Evolutionary conservation across 2,113 vertebrate genomes (phyloP).

Genomic region (Pyrgilauda ruficollis): DNA sequence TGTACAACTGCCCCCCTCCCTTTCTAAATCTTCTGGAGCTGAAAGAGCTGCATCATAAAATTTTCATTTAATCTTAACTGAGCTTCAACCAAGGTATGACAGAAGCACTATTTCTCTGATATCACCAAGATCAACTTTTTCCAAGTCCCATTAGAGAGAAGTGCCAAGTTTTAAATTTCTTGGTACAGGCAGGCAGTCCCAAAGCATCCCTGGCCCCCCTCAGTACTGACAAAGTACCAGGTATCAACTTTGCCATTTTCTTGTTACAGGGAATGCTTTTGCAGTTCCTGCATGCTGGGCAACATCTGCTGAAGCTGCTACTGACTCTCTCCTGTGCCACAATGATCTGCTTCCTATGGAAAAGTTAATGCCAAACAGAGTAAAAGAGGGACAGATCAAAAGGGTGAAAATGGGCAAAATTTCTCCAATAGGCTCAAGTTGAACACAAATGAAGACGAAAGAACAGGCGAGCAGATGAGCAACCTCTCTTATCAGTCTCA

Average conservation of each 20-base stretch:
- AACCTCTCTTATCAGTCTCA: neutral
- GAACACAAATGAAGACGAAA: neutral
- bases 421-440: neutral
- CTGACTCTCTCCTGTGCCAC: neutral
- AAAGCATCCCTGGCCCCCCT: neutral
- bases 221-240: neutral
- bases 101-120: neutral
- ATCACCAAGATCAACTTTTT: neutral
- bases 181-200: neutral
- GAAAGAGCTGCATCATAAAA: neutral
- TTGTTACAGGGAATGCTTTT: neutral
- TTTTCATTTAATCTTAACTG: neutral
- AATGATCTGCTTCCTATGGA: constrained; percentile 2
- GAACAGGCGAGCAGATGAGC: neutral
- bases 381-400: neutral
- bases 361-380: neutral
- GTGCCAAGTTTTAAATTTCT: neutral
- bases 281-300: neutral
- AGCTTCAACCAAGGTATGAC: neutral
- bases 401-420: neutral
- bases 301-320: constrained; percentile 35
- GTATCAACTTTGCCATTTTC: constrained; percentile 14
- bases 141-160: neutral
- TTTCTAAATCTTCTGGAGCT: neutral
- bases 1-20: rapidly evolving